Base-by-base conservation (phyloP, 2,113 vertebrate genomes). In the Catharus bicknelli region DNA sequence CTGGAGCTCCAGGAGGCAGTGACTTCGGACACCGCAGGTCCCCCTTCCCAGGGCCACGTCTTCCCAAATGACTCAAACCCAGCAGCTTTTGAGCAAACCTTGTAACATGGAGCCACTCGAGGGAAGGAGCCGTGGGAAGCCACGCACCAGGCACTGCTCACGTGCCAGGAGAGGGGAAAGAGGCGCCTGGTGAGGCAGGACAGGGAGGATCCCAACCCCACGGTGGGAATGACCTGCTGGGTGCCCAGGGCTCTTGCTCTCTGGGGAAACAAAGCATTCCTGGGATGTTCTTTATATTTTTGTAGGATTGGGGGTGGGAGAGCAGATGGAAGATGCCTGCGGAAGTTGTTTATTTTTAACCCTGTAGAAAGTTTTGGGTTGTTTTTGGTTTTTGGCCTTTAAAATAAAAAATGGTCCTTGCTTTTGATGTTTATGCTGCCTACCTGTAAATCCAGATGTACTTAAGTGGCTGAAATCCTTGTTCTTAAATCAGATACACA, bases 401-500 rank as follows among this genome's bases (percentile, higher is more conserved):
- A 90, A 88, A 94, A 90, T 70, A 61, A 95, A 77, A 70, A 77
- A 87, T 47, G 36, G 78, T 93, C 93, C 89, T 93, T 95, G 95
- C 93, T 96, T 96, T 95, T 88, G 93, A 91, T 95, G 88, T 96
- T 93, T 87, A 94, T 95, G 94, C 94, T 96, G 94, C 94, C 93
- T 94, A 85, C 57, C 79, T 92, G 80, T 94, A 95, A 96, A 93
- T 95, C 95, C 95, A 94, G 94, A 92, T 87, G 83, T 96, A 95
- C 87, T 88, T 95, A 96, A 96, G 94, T 90, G 95, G 93, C 94
- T 83, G 83, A 94, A 84, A 89, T 91, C 90, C 94, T 90, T 96
- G 96, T 96, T 95, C 95, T 97, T 96, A 97, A 96, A 96, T 96
- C 97, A 97, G 95, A 97, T 97, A 97, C 96, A 96, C 96, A 96